phyloP scores from a whole-genome alignment of 1,140 invertebrate genomes.

The Drosophila arizonae region DNA sequence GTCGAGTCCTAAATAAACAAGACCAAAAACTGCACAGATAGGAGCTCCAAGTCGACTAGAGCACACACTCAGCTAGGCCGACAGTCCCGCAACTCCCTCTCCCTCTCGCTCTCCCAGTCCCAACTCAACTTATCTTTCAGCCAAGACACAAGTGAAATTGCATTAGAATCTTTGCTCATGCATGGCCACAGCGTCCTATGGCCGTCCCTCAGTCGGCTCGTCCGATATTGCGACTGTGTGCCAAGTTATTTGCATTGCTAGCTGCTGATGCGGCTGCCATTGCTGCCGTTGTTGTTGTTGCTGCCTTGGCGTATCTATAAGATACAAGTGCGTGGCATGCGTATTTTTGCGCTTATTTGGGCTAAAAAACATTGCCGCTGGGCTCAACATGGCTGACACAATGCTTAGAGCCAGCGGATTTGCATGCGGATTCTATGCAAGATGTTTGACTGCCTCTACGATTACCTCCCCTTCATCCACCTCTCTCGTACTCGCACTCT shows the following conservation, averaged over 20 bases:
- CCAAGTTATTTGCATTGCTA: constrained; percentile 78
- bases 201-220: background rate
- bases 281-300: constrained; percentile 1
- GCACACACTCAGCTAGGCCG: background rate
- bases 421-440: constrained; percentile 41
- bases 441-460: constrained; percentile 5
- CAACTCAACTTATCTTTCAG: constrained; percentile 14
- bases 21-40: constrained; percentile 71
- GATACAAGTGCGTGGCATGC: constrained; percentile 57
- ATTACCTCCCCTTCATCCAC: too few relatives aligned
- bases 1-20: constrained; percentile 75
- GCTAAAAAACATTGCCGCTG: constrained; percentile 71
- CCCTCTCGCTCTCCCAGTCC: background rate
- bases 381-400: constrained; percentile 74
- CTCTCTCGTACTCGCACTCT: background rate
- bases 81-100: background rate
- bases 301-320: constrained; percentile 48
- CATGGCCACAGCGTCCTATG: constrained; percentile 55
- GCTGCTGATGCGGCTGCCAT: constrained; percentile 25
- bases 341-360: constrained; percentile 79
- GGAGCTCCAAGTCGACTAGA: constrained; percentile 12
- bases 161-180: constrained; percentile 78
- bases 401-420: constrained; percentile 72
- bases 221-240: constrained; percentile 51
- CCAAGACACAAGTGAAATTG: constrained; percentile 57